Conservation (phyloP, 1,140 invertebrate species). For the Ephestia elutella region DNA sequence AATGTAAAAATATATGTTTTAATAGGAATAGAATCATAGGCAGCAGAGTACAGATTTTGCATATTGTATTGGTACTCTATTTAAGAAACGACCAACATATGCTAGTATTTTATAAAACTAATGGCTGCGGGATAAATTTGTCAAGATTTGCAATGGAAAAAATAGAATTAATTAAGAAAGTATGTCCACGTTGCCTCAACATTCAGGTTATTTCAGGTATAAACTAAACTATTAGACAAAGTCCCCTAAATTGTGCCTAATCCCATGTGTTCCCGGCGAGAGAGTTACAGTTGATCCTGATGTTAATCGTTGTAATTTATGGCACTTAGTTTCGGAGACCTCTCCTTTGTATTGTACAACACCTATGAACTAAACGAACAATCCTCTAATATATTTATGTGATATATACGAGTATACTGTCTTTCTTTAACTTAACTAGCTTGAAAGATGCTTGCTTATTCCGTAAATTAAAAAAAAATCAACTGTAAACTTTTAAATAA, state of each 20-base stretch:
- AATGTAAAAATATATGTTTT: too few relatives aligned
- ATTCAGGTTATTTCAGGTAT: background rate
- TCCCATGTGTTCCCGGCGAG: background rate
- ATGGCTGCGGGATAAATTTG: too few relatives aligned
- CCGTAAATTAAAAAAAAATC: too few relatives aligned
- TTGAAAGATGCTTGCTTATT: too few relatives aligned
- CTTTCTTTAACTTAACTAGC: too few relatives aligned
- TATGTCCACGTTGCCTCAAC: background rate
- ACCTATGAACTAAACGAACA: background rate
- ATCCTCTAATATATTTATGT: background rate
- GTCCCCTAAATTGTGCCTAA: background rate
- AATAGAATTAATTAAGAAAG: background rate
- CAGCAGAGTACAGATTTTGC: too few relatives aligned
- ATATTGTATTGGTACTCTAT: too few relatives aligned
- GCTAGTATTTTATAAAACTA: too few relatives aligned
- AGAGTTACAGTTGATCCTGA: background rate
- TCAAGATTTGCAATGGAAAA: too few relatives aligned
- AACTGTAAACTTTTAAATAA: too few relatives aligned
- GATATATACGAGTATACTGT: background rate
- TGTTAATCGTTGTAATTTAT: constrained; percentile 1
- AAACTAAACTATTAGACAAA: background rate
- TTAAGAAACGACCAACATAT: too few relatives aligned
- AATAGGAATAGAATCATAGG: too few relatives aligned
- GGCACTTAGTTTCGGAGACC: background rate
- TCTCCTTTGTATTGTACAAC: background rate